These are phyloP conservation scores for Malacoraja senta DNA, from an alignment of 2,797 vertebrate species.

Conservation along the genomic window DNA sequence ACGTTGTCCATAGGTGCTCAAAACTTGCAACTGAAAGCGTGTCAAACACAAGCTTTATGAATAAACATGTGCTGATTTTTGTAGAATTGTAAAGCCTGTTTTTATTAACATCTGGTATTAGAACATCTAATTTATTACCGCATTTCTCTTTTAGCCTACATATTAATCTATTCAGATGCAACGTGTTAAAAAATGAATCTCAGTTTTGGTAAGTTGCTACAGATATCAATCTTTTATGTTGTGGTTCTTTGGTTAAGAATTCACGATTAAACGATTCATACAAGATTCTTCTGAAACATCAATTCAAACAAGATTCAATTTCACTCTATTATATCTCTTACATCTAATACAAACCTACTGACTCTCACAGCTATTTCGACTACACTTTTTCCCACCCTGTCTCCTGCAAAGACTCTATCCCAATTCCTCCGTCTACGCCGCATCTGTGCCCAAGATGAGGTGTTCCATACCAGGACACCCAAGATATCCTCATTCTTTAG, in stretches of 20 bases:
- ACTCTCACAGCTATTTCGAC: no score
- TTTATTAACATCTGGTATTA: background rate
- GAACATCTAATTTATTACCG: background rate
- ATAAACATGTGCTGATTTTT: background rate
- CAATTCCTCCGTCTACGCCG: no score
- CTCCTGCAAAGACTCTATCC: no score
- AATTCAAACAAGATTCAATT: background rate
- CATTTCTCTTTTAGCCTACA: background rate
- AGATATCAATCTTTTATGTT: no score
- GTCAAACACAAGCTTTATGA: background rate
- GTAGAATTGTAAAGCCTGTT: background rate
- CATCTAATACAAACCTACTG: no score
- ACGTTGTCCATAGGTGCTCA: conserved; percentile 6
- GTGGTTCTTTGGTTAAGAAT: background rate
- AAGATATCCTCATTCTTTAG: no score
- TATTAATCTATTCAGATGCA: background rate
- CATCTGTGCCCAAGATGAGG: no score
- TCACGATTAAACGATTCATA: background rate
- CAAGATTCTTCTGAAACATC: background rate
- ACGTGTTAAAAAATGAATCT: background rate
- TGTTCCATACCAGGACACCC: no score
- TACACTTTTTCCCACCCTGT: no score
- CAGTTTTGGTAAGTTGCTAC: background rate
- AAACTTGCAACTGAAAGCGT: background rate
- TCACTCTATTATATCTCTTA: background rate